Base-by-base conservation (phyloP, 2,113 vertebrate genomes). In the Centropus bengalensis region DNA sequence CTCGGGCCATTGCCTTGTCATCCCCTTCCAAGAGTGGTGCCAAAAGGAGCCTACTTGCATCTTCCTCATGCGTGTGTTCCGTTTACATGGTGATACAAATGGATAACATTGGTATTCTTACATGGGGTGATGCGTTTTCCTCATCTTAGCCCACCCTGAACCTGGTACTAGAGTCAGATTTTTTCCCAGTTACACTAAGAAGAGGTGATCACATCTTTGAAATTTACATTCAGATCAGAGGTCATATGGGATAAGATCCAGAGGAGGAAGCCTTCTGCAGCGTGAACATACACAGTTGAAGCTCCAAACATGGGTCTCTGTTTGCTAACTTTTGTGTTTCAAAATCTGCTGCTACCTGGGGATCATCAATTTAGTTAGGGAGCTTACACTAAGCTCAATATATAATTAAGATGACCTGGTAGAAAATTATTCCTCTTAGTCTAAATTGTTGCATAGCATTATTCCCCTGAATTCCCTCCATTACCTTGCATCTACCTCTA, bases 1-100 rank as follows among this genome's bases (percentile, higher is more conserved):
- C 1, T 17, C 58, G 30, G 24, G 8, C 56, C 22, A 32, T 64
- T 30, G 9, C 36, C 67, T 51, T 55, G 16, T 15, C 51, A 38
- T 42, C 20, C 23, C 3, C 2, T 82, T 85, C 33, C 52, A 60
- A n/a, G 15, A 14, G 14, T 17, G 7, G 13, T 22, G 54, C 27
- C 11, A 45, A 70, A 36, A 2, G 13, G n/a, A 44, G 8, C 4
- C 24, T 22, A 14, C 7, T 2, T 2, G 10, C 4, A 18, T 60
- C 33, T 47, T 70, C 21, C 4, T 64, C 0, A 0, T 26, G 16
- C 23, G 0, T 6, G 40, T 44, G 0, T 60, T 49, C 63, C 44
- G 10, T 24, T 56, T 78, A 19, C 11, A 36, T 0, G 0, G 13
- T 12, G 17, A 12, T 40, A 47, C 4, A 55, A 78, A 27, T 18